A percentile compares a stretch with the other conserved stretches of the same genome.
Conservation (phyloP, 2,113 vertebrate genomes). For the Sinocyclocheilus grahami region DNA sequence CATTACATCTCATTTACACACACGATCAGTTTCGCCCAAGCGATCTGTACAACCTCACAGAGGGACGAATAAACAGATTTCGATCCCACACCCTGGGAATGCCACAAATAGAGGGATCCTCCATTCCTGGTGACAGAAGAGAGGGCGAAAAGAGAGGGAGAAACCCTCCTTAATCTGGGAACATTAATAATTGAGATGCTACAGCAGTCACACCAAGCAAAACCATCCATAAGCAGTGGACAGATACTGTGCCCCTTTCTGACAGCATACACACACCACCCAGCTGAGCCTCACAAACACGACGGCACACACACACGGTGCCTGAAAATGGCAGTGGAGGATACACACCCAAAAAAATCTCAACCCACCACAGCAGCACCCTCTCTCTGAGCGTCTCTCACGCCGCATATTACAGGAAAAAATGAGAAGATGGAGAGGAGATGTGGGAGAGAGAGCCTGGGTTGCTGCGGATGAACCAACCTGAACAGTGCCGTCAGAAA, state of each 20-base stretch:
- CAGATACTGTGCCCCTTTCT: conserved; percentile 49
- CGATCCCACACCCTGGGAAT: conserved; percentile 33
- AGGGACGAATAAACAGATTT: conserved; percentile 41
- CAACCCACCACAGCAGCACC: background rate
- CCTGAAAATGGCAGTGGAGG: conserved; percentile 44
- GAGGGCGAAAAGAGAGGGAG: conserved; percentile 24
- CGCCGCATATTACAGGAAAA: background rate
- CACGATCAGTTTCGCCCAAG: background rate
- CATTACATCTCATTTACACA: conserved; percentile 21
- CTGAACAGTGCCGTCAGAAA: conserved; percentile 29
- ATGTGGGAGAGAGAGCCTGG: conserved; percentile 14
- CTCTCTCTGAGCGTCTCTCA: background rate
- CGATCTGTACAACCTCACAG: background rate
- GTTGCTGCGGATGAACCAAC: conserved; percentile 52
- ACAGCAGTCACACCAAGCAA: conserved; percentile 45
- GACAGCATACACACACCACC: conserved; percentile 40
- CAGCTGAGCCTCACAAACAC: conserved; percentile 39
- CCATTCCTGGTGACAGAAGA: conserved; percentile 48
- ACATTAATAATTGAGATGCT: conserved; percentile 62
- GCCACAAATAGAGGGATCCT: conserved; percentile 40
- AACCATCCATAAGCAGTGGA: conserved; percentile 3
- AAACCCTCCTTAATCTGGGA: conserved; percentile 52
- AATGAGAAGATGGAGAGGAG: background rate
- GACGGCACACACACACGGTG: conserved; percentile 23
- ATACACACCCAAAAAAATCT: conserved; percentile 47